phyloP scores from a whole-genome alignment of 2,113 vertebrate species.

The Indri indri region DNA sequence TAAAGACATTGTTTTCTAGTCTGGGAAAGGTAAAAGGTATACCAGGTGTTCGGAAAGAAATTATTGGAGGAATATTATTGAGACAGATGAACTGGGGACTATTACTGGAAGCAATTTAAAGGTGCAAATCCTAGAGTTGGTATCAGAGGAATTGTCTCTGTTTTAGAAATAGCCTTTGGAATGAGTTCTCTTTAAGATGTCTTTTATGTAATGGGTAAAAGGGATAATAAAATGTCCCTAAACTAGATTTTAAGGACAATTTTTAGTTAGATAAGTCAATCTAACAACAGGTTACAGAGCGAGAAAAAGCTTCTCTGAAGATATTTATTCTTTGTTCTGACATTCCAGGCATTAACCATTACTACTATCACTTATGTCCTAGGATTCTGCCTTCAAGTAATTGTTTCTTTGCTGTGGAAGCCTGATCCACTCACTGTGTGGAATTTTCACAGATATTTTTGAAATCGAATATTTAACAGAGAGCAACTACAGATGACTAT shows the following conservation, averaged over 20 bases:
- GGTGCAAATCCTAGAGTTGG: not conserved
- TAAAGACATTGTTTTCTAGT: not conserved
- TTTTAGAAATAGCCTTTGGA: not conserved
- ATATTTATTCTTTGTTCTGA: not conserved
- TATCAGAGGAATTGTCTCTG: not conserved
- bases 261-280: not conserved
- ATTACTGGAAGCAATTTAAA: not conserved
- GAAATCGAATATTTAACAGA: slow-evolving; percentile 40
- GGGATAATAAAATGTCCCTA: not conserved
- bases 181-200: not conserved
- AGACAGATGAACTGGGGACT: not conserved
- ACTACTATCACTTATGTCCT: not conserved
- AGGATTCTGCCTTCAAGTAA: not conserved
- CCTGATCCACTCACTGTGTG: not conserved
- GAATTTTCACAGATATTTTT: slow-evolving; percentile 15
- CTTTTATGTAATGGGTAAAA: not conserved
- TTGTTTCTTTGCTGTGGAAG: not conserved
- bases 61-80: not conserved
- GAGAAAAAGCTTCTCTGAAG: not conserved
- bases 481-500: not conserved
- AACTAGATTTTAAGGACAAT: not conserved
- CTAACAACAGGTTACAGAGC: not conserved
- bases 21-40: slow-evolving; percentile 39
- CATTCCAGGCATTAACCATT: not conserved
- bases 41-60: slow-evolving; percentile 30